A percentile compares a stretch with the other conserved stretches of the same genome.
phyloP scores from a whole-genome alignment of 2,797 vertebrate genomes.

The Lagorchestes hirsutus region DNA sequence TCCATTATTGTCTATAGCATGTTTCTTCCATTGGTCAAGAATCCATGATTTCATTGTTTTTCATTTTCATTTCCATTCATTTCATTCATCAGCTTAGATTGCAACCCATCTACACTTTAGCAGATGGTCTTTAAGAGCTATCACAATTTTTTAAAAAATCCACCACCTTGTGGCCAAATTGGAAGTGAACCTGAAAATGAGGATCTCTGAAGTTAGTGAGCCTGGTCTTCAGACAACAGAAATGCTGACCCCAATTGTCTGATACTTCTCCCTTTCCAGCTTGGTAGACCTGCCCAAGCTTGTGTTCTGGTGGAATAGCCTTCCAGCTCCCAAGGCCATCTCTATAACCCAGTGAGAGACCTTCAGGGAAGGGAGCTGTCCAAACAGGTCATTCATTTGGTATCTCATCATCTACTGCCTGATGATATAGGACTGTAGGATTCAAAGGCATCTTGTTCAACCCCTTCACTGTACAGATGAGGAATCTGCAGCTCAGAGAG shows the following conservation, averaged over 20 bases:
- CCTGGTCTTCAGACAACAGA: neutral
- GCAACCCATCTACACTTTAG: neutral
- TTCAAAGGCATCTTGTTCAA: neutral
- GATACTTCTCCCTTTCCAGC: neutral
- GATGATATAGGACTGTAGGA: neutral
- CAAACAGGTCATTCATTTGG: neutral
- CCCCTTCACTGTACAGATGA: neutral
- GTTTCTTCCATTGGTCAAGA: neutral
- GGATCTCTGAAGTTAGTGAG: neutral
- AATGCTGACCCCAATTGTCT: neutral
- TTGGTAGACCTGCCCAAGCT: neutral
- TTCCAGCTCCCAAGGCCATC: neutral
- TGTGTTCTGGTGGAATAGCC: neutral
- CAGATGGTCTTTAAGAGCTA: neutral
- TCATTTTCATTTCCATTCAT: neutral
- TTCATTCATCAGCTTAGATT: neutral
- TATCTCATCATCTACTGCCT: neutral
- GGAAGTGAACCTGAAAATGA: neutral
- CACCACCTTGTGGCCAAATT: neutral
- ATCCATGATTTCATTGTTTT: neutral
- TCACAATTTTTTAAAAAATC: neutral
- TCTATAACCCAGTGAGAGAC: neutral
- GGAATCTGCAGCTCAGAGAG: neutral
- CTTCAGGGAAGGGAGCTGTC: neutral
- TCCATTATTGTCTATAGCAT: neutral